phyloP scores from a whole-genome alignment of 2,888 invertebrate genomes.

The Ptilodon capucinus region DNA sequence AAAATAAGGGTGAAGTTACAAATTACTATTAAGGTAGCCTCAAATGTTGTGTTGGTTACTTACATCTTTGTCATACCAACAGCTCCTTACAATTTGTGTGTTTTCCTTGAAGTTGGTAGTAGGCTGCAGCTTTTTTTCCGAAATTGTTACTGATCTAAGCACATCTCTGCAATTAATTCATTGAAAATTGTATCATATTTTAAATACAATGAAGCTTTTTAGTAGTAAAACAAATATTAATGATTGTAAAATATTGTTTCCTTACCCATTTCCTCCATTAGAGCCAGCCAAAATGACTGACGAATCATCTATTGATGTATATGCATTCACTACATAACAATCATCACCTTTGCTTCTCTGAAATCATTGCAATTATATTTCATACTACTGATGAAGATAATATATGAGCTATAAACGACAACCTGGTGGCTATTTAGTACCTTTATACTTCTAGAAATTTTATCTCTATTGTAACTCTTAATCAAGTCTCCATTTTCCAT shows the following conservation, averaged over 20 bases:
- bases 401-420: too few relatives aligned
- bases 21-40: neutral
- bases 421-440: too few relatives aligned
- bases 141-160: conserved; percentile 62
- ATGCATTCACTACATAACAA: conserved; percentile 85
- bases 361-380: too few relatives aligned
- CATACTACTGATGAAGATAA: too few relatives aligned
- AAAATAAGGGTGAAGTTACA: neutral
- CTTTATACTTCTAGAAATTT: conserved; percentile 83
- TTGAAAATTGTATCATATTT: neutral
- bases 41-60: conserved; percentile 36
- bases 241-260: neutral
- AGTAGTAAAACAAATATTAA: too few relatives aligned
- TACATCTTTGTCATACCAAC: conserved; percentile 85
- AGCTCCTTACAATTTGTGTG: conserved; percentile 87
- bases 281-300: conserved; percentile 86
- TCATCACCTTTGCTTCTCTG: conserved; percentile 84
- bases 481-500: conserved; percentile 83
- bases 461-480: conserved; percentile 79
- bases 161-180: conserved; percentile 43
- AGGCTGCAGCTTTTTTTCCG: conserved; percentile 78
- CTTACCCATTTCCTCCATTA: conserved; percentile 82
- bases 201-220: too few relatives aligned
- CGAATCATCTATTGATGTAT: conserved; percentile 67
- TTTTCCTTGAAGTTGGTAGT: conserved; percentile 83